Conservation (phyloP, 1,140 invertebrate genomes). For the Limonius californicus region DNA sequence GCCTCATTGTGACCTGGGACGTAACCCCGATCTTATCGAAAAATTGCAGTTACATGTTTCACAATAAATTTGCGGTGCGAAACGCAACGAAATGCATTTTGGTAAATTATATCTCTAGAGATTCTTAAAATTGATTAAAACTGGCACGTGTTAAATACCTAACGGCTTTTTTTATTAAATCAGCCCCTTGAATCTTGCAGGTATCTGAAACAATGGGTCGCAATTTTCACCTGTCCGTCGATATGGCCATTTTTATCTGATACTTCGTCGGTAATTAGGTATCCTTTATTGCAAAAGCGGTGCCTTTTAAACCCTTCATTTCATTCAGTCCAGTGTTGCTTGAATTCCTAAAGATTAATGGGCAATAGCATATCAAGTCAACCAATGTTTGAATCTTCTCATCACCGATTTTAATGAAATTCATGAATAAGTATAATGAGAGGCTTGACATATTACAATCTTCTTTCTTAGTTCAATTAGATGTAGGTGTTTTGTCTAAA, state of each 20-base stretch:
- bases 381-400: no score
- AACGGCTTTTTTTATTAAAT: constrained; percentile 1
- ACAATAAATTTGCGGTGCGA: constrained; percentile 2
- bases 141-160: constrained; percentile 9
- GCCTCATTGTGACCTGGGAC: background rate
- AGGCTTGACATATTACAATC: no score
- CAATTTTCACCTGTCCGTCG: background rate
- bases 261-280: no score
- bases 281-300: no score
- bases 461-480: no score
- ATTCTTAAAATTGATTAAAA: constrained; percentile 6
- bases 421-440: no score
- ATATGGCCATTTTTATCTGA: background rate
- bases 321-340: no score
- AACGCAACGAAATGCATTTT: constrained; percentile 4
- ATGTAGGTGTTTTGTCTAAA: no score
- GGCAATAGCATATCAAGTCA: no score
- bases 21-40: constrained; percentile 13
- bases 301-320: no score
- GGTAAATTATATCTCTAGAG: background rate
- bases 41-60: constrained; percentile 10
- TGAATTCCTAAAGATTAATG: no score
- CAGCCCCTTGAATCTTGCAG: background rate
- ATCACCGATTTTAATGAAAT: no score
- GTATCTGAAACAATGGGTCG: background rate